These are phyloP conservation scores for Temnothorax nylanderi DNA, from an alignment of 1,140 invertebrate species.

Conservation along the genomic window DNA sequence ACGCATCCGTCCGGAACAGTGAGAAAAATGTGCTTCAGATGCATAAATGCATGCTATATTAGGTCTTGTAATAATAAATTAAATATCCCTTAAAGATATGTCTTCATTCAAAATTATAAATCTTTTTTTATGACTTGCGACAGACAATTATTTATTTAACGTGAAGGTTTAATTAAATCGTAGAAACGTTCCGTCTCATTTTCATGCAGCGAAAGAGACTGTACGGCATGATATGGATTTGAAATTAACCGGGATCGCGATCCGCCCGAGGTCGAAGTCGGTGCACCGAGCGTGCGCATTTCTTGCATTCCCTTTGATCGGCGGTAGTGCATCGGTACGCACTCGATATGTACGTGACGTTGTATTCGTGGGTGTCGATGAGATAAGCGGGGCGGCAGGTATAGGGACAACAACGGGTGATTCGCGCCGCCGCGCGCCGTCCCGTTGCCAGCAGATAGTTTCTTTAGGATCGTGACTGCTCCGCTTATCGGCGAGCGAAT, in stretches of 20 bases:
- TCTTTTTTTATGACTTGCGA: not conserved
- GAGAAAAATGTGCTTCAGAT: not conserved
- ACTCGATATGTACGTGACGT: conserved; percentile 13
- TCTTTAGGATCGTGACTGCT: conserved; percentile 33
- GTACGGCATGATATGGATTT: not conserved
- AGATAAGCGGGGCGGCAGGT: conserved; percentile 56
- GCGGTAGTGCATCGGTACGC: conserved; percentile 36
- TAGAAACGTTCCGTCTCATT: not conserved
- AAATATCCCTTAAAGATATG: not conserved
- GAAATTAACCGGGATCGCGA: not conserved
- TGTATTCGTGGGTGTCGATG: conserved; percentile 56
- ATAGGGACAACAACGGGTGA: conserved; percentile 33
- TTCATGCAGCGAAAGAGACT: not conserved
- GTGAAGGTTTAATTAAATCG: not conserved
- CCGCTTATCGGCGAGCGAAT: conserved; percentile 59
- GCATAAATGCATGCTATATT: not conserved
- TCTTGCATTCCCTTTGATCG: conserved; percentile 38
- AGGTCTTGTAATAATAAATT: not conserved
- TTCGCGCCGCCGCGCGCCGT: conserved; percentile 35
- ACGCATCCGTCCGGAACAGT: not conserved
- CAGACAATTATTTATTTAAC: not conserved
- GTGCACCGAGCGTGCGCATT: not conserved
- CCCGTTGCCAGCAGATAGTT: conserved; percentile 19
- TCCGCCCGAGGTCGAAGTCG: not conserved
- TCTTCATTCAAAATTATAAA: conserved; percentile 2